Percentiles rank a stretch among this genome's conserved stretches.
These are phyloP conservation scores for Cryptocephalus primarius DNA, from an alignment of 2,888 invertebrate genomes.

Conservation along the genomic window DNA sequence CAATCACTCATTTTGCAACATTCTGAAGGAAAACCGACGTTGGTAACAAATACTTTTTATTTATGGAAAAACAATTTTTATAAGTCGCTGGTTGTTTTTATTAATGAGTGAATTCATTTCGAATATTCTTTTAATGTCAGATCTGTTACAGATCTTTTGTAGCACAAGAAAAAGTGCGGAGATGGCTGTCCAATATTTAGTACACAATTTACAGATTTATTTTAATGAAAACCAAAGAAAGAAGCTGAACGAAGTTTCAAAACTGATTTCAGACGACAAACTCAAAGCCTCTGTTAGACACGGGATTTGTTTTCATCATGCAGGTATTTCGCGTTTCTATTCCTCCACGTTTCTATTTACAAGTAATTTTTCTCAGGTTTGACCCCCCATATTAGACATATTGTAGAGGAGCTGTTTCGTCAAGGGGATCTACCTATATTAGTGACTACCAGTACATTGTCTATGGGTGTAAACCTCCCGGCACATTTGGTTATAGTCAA, in stretches of 20 bases:
- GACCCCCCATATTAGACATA: conserved; percentile 49
- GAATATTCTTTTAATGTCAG: background rate
- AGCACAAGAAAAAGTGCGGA: conserved; percentile 64
- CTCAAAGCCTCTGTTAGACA: conserved; percentile 40
- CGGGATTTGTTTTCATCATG: conserved; percentile 72
- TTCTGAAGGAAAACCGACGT: conserved; percentile 61
- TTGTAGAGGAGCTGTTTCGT: conserved; percentile 56
- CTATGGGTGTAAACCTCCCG: conserved; percentile 77
- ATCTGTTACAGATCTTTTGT: conserved; percentile 54
- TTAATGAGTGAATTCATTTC: too few species aligned
- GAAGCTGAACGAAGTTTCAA: conserved; percentile 35
- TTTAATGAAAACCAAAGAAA: conserved; percentile 40
- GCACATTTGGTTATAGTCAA: conserved; percentile 75
- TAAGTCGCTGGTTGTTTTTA: too few species aligned
- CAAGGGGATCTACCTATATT: conserved; percentile 56
- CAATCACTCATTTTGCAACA: conserved; percentile 56
- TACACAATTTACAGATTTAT: conserved; percentile 46
- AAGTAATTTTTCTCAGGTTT: conserved; percentile 55
- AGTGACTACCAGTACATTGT: conserved; percentile 58
- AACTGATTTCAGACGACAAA: conserved; percentile 28
- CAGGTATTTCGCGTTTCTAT: conserved; percentile 38
- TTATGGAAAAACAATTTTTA: background rate
- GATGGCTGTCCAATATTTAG: conserved; percentile 54
- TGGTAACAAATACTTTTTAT: conserved; percentile 36
- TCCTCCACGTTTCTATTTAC: conserved; percentile 23